These are phyloP conservation scores for Sebastiscus albofasciatus DNA, from an alignment of 2,797 vertebrate genomes.

Conservation along the genomic window DNA sequence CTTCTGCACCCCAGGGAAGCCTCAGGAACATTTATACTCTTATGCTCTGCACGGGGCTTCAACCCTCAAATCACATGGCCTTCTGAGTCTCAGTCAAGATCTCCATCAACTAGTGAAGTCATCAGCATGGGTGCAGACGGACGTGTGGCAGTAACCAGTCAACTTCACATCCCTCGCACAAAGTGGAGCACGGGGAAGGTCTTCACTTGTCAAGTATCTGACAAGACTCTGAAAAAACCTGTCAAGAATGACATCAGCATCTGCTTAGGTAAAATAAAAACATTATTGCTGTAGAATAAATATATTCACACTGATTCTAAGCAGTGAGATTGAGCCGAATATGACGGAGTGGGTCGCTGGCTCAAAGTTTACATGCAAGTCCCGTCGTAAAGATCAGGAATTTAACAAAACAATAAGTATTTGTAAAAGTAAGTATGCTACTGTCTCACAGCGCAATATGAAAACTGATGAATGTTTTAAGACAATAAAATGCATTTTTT, in stretches of 20 bases:
- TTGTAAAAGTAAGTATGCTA: conserved; percentile 70
- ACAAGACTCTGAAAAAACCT: not conserved
- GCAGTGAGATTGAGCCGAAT: conserved; percentile 56
- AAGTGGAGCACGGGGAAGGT: conserved; percentile 64
- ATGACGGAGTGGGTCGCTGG: conserved; percentile 2
- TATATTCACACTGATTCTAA: no score
- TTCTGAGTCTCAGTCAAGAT: not conserved
- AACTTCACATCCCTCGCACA: conserved; percentile 28
- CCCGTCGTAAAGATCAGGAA: rapidly evolving
- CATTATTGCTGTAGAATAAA: no score
- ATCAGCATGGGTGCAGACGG: conserved; percentile 54
- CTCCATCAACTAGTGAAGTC: not conserved
- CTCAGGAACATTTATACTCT: conserved; percentile 46
- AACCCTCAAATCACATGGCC: conserved; percentile 70
- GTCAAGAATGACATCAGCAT: conserved; percentile 26
- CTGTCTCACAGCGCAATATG: not conserved
- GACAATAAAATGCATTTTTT: not conserved
- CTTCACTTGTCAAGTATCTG: conserved; percentile 67
- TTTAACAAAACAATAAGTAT: not conserved
- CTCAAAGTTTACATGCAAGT: conserved; percentile 53
- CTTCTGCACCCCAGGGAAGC: conserved; percentile 28
- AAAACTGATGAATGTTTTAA: not conserved
- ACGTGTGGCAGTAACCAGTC: conserved; percentile 59
- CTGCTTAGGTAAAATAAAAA: conserved; percentile 67
- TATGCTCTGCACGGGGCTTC: conserved; percentile 68